Base-by-base conservation (phyloP, 37 sponge, comb jelly and placozoan genomes). In the Halichondria panicea region DNA sequence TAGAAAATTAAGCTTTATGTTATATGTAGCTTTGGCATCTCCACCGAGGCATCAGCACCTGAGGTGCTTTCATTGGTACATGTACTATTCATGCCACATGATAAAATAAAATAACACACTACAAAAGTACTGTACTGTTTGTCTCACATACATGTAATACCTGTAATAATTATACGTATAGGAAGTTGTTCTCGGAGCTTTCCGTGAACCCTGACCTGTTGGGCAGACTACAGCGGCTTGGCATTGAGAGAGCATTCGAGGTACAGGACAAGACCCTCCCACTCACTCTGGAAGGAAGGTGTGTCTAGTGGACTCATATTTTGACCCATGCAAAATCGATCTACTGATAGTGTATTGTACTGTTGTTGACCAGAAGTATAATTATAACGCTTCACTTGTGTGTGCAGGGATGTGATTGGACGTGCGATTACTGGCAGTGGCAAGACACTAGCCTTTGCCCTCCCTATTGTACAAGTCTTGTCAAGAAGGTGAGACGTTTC, bases 401-500 rank as follows among this genome's bases (percentile, higher is more conserved):
- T 15, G n/a, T 36, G 2, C n/a, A 74, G 74, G 28, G 79, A 84
- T 57, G 78, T 84, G 43, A 70, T 84, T 71, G 85, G 78, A 7
- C 50, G 79, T 0, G 85, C 85, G 1, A 41, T 77, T n/a, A 84
- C 85, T 12, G 85, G 85, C 21, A 84, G 85, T 62, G 85, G 85
- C 0, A 84, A 84, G 56, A 84, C 85, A 12, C 43, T 84, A 41
- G 78, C 79, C 0, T 84, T 55, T 84, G 85, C 85, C 78, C 50
- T 84, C 15, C 85, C 85, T 8, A 84, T 84, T 25, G 55, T 84
- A 38, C 63, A 84, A 7, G 27, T 41, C 27, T 66, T 84, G 4
- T 59, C 71, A 21, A 61, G 60, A 21, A 63, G 43, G 59, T 53
- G 56, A 39, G 72, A 36, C 28, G 8, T 22, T 55, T 55, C 25